phyloP scores from a whole-genome alignment of 1,140 invertebrate genomes.

The Halotydeus destructor region DNA sequence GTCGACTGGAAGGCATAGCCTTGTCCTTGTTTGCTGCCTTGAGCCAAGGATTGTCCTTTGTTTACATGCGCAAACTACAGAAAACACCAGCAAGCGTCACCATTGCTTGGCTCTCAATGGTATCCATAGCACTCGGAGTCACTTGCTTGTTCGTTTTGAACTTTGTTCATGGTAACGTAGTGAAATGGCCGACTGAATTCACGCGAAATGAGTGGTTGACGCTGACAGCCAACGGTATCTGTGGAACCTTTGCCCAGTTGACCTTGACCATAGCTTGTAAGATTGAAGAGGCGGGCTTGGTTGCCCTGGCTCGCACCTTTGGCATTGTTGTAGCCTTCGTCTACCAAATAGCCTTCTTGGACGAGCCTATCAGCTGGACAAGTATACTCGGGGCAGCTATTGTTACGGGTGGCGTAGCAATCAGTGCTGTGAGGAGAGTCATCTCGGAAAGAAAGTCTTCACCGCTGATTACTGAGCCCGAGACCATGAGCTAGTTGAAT shows the following conservation, averaged over 20 bases:
- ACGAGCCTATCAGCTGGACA: background rate
- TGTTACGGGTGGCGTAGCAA: no score
- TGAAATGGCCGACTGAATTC: no score
- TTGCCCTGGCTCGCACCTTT: conserved; percentile 60
- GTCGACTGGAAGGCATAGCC: background rate
- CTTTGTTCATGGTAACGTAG: no score
- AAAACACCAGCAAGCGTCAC: conserved; percentile 67
- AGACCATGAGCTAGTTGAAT: no score
- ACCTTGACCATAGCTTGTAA: conserved; percentile 59
- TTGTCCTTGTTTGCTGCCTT: conserved; percentile 7
- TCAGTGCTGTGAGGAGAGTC: no score
- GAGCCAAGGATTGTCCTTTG: conserved; percentile 38
- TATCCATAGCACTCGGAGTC: no score
- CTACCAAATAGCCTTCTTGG: conserved; percentile 37
- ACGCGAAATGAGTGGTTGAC: background rate
- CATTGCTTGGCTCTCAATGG: conserved; percentile 42
- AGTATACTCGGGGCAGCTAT: background rate
- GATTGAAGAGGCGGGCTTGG: conserved; percentile 66
- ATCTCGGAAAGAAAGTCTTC: no score
- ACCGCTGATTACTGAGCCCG: no score
- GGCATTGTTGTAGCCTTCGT: conserved; percentile 77
- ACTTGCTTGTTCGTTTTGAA: no score
- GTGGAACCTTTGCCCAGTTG: conserved; percentile 66
- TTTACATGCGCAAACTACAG: conserved; percentile 57
- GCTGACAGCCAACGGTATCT: background rate